Percentiles rank a stretch among this genome's conserved stretches.
phyloP scores from a whole-genome alignment of 2,113 vertebrate genomes.

The Menidia beryllina region DNA sequence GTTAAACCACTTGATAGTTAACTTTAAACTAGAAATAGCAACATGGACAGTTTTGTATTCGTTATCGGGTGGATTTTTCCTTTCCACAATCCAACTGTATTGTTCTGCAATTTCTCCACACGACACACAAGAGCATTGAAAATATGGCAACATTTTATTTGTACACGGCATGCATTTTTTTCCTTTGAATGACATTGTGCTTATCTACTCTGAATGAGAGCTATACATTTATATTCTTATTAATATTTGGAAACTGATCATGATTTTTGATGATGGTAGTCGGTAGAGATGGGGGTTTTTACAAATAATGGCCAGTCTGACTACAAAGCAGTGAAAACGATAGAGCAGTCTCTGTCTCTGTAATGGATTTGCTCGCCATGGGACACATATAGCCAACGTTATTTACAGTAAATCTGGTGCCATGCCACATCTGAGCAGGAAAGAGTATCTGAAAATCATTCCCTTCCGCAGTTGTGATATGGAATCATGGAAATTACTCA shows the following conservation, averaged over 20 bases:
- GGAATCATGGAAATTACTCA: slow-evolving; percentile 25
- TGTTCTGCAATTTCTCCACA: neutral
- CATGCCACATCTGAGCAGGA: slow-evolving; percentile 17
- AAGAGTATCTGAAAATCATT: slow-evolving; percentile 35
- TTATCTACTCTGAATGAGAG: no score
- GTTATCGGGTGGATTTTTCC: slow-evolving; percentile 53
- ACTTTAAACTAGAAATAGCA: neutral
- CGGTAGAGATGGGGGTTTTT: slow-evolving; percentile 32
- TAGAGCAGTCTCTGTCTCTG: slow-evolving; percentile 20
- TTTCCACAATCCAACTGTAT: slow-evolving; percentile 2
- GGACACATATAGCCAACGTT: slow-evolving; percentile 19
- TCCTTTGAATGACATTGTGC: slow-evolving; percentile 16
- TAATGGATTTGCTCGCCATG: slow-evolving; percentile 47
- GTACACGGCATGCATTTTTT: slow-evolving; percentile 36
- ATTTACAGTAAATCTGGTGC: slow-evolving; percentile 25
- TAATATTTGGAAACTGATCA: slow-evolving; percentile 54
- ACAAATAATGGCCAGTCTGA: slow-evolving; percentile 35
- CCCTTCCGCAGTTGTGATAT: slow-evolving; percentile 24
- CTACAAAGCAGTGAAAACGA: slow-evolving; percentile 27
- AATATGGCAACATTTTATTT: slow-evolving; percentile 20
- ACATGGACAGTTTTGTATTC: neutral
- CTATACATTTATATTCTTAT: no score
- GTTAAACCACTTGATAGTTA: slow-evolving; percentile 2
- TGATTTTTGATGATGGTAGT: slow-evolving; percentile 44
- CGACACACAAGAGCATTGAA: neutral